These are phyloP conservation scores for Thunnus thynnus DNA, from an alignment of 2,113 vertebrate genomes.

Conservation along the genomic window DNA sequence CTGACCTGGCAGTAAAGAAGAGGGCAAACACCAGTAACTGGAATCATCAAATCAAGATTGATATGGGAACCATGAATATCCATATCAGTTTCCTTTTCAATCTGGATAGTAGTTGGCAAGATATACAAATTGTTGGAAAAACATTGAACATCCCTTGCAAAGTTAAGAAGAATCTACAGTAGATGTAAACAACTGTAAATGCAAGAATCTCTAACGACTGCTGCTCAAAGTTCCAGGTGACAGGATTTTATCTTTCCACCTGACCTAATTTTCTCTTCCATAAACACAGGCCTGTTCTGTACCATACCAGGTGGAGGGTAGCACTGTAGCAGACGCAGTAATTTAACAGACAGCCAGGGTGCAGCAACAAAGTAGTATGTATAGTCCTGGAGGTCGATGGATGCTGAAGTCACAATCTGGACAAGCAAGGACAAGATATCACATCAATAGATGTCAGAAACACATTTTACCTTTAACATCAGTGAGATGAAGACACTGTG, in stretches of 20 bases:
- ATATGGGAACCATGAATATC: background rate
- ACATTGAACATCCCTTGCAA: too few relatives aligned
- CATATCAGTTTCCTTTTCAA: background rate
- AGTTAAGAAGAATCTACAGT: too few relatives aligned
- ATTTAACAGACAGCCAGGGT: constrained; percentile 91
- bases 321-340: constrained; percentile 90
- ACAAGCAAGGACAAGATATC: background rate
- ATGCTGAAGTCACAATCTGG: constrained; percentile 92
- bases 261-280: background rate
- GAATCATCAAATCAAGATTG: background rate
- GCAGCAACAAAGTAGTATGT: constrained; percentile 94
- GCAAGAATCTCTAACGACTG: too few relatives aligned
- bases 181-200: too few relatives aligned
- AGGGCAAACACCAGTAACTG: background rate
- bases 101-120: background rate
- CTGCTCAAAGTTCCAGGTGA: background rate
- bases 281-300: background rate
- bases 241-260: too few relatives aligned
- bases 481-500: too few relatives aligned
- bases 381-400: constrained; percentile 93
- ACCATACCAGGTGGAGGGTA: constrained; percentile 86
- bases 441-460: too few relatives aligned
- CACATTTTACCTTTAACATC: background rate
- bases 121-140: too few relatives aligned
- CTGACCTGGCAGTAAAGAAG: background rate